phyloP scores from a whole-genome alignment of 2,113 vertebrate genomes.

The Mormyrus lacerda region DNA sequence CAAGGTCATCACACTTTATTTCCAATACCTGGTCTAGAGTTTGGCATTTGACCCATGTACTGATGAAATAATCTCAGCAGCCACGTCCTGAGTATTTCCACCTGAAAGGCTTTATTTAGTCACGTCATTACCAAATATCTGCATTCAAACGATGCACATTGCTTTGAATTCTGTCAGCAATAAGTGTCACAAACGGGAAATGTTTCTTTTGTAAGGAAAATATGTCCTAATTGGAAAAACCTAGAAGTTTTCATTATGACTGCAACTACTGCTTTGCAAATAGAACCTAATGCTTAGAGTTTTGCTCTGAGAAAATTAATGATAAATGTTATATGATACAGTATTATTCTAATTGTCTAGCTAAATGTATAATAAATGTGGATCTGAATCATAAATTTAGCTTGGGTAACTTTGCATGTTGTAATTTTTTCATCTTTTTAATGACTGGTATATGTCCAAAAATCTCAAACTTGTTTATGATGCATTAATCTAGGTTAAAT shows the following conservation, averaged over 20 bases:
- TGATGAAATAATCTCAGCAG: background rate
- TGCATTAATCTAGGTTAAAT: background rate
- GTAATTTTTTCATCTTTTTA: background rate
- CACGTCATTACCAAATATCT: slow-evolving; percentile 39
- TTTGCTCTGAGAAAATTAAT: slow-evolving; percentile 36
- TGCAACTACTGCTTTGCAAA: slow-evolving; percentile 28
- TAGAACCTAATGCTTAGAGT: slow-evolving; percentile 39
- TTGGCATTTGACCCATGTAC: slow-evolving; percentile 29
- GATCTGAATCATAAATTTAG: background rate
- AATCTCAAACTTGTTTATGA: background rate
- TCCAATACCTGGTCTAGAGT: slow-evolving; percentile 23
- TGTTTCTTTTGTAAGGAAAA: slow-evolving; percentile 41
- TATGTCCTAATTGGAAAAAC: slow-evolving; percentile 46
- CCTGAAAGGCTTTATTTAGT: slow-evolving; percentile 14
- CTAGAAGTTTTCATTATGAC: slow-evolving; percentile 29
- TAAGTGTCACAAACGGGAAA: slow-evolving; percentile 42
- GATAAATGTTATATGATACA: slow-evolving; percentile 41
- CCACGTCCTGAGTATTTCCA: background rate
- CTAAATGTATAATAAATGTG: slow-evolving; percentile 30
- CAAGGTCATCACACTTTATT: slow-evolving; percentile 24
- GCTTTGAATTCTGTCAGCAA: slow-evolving; percentile 29
- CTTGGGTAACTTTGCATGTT: background rate
- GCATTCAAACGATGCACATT: slow-evolving; percentile 28
- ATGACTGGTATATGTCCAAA: background rate
- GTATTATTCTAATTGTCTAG: slow-evolving; percentile 38